phyloP scores from a whole-genome alignment of 2,113 vertebrate species.

The Mandrillus leucophaeus region DNA sequence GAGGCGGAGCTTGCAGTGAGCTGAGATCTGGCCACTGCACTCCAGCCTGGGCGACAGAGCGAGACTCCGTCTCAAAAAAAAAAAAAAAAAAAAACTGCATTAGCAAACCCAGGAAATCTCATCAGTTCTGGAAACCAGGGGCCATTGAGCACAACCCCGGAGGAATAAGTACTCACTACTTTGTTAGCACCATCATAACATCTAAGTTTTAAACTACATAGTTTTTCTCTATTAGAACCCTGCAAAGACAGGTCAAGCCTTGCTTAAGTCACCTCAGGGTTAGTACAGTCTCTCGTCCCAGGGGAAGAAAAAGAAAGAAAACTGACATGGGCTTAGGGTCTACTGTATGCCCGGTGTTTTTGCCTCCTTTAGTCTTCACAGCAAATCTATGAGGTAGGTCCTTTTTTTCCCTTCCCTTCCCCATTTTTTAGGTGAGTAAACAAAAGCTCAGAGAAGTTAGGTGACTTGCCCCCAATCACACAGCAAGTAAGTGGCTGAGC shows the following conservation, averaged over 20 bases:
- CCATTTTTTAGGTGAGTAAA: background rate
- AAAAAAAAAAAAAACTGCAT: no score
- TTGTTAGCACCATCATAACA: background rate
- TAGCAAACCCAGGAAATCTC: background rate
- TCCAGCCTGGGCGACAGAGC: no score
- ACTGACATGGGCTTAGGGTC: background rate
- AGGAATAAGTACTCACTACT: background rate
- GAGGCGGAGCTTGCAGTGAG: no score
- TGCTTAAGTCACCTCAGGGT: background rate
- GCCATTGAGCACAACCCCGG: background rate
- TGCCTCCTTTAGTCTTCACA: background rate
- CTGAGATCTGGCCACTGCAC: no score
- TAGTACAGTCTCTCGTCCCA: background rate
- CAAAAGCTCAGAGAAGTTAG: background rate
- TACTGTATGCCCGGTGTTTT: rapidly evolving
- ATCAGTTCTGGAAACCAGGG: background rate
- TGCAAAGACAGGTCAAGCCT: background rate
- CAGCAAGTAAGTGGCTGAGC: background rate
- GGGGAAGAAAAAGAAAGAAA: background rate
- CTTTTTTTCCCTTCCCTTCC: background rate
- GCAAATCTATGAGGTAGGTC: background rate
- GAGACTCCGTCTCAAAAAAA: no score
- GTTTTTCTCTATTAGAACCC: background rate
- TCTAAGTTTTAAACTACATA: background rate
- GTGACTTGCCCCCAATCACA: background rate